Conservation (phyloP, 92 coral and sea anemone species). For the Porites evermanni region DNA sequence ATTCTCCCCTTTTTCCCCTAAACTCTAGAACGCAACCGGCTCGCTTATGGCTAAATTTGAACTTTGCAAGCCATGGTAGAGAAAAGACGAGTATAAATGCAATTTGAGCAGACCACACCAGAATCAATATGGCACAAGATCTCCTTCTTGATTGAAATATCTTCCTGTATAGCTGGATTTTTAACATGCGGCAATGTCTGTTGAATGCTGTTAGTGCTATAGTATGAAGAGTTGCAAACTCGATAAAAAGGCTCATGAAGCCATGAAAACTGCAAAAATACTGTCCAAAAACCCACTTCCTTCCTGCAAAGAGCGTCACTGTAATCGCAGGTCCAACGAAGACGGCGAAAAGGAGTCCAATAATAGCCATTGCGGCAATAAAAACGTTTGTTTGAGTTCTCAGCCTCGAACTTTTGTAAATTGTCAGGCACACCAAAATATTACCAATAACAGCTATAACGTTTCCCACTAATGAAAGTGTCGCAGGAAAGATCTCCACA, state of each 20-base stretch:
- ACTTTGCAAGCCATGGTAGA: conserved; percentile 15
- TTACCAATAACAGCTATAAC: conserved; percentile 19
- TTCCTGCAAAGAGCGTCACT: conserved; percentile 14
- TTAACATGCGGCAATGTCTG: conserved; percentile 26
- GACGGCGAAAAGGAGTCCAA: conserved; percentile 28
- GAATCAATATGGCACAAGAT: conserved; percentile 1
- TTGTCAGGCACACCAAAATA: conserved; percentile 26
- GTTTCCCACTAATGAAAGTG: conserved; percentile 1
- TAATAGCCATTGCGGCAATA: conserved; percentile 12
- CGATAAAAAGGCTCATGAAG: conserved; percentile 16
- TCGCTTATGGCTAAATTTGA: conserved; percentile 8
- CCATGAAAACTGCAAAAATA: conserved; percentile 22
- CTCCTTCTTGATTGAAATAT: conserved; percentile 16
- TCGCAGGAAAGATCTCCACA: not conserved
- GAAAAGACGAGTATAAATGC: not conserved
- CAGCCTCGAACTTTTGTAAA: conserved; percentile 13
- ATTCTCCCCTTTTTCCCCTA: not conserved
- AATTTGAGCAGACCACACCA: conserved; percentile 5
- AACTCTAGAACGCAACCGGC: not conserved
- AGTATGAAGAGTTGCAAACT: conserved; percentile 42
- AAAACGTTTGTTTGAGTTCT: conserved; percentile 30
- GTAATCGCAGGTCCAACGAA: conserved; percentile 12
- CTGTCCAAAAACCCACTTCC: conserved; percentile 21
- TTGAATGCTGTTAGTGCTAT: conserved; percentile 40
- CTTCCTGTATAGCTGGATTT: not conserved